Percentiles rank a stretch among this genome's conserved stretches.
Conservation (phyloP, 2,797 vertebrate genomes). For the Oceanodroma leucorhoa region DNA sequence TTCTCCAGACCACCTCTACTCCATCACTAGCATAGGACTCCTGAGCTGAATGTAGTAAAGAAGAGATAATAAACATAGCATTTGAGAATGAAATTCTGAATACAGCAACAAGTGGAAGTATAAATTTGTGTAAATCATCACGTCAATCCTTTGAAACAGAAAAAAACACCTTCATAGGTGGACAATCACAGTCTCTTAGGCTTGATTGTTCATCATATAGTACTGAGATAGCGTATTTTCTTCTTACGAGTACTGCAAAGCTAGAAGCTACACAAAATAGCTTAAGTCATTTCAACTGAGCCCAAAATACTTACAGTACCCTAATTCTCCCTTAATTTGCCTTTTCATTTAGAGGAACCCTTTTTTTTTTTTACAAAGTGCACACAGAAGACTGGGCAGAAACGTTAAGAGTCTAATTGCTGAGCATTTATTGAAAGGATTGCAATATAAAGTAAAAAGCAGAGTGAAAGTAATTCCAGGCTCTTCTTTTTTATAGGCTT, state of each 20-base stretch:
- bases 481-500: neutral
- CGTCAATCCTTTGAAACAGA: neutral
- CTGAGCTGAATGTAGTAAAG: neutral
- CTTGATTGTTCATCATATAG: neutral
- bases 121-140: neutral
- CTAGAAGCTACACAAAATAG: neutral
- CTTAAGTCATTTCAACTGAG: neutral
- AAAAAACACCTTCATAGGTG: neutral
- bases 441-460: neutral
- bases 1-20: neutral
- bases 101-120: neutral
- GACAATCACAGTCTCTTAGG: neutral
- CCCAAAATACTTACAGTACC: neutral
- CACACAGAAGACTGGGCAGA: neutral
- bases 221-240: neutral
- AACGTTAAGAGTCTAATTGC: neutral
- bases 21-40: neutral
- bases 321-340: neutral
- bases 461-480: neutral
- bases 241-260: neutral
- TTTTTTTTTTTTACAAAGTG: neutral
- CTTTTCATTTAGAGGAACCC: neutral
- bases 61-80: neutral
- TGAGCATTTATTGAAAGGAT: neutral
- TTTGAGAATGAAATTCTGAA: neutral